Percentiles rank a stretch among this genome's conserved stretches.
Evolutionary conservation across 2,888 invertebrate species (phyloP).

Genomic region (Dolichopus griseipennis): DNA sequence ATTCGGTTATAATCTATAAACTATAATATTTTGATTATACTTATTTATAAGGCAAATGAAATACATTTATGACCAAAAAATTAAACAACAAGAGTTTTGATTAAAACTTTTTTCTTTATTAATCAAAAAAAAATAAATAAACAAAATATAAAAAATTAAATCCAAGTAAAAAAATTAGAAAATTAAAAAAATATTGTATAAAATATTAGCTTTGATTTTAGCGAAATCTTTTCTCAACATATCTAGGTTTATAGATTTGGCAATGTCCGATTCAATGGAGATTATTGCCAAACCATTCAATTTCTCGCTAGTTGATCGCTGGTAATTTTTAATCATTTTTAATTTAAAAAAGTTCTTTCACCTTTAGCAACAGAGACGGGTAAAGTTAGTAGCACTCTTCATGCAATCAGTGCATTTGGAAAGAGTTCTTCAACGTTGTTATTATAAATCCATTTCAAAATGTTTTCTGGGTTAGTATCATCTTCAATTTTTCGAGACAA

Average conservation of each 20-base stretch:
- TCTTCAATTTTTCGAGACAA: constrained; percentile 11
- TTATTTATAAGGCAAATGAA: constrained; percentile 4
- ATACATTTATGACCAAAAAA: constrained; percentile 7
- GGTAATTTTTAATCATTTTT: constrained; percentile 13
- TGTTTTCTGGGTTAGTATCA: constrained; percentile 9
- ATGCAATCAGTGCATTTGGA: constrained; percentile 10
- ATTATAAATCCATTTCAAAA: constrained; percentile 8
- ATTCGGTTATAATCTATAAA: constrained; percentile 5
- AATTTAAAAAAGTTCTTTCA: constrained; percentile 8
- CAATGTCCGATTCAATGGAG: constrained; percentile 9
- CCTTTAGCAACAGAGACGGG: constrained; percentile 11
- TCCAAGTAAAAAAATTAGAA: constrained; percentile 4
- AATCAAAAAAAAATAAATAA: constrained; percentile 2
- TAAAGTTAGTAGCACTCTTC: constrained; percentile 9
- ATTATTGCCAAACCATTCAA: constrained; percentile 13
- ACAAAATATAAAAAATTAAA: constrained; percentile 4
- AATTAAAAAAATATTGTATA: constrained; percentile 7
- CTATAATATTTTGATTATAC: constrained; percentile 7
- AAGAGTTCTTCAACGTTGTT: constrained; percentile 9
- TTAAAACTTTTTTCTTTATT: constrained; percentile 7
- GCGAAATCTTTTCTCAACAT: constrained; percentile 9
- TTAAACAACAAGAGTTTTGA: constrained; percentile 9
- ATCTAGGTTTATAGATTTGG: constrained; percentile 7
- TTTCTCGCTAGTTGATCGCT: constrained; percentile 13
- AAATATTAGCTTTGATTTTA: constrained; percentile 13